phyloP scores from a whole-genome alignment of 1,140 invertebrate genomes.

The Mesaphorura yosii region DNA sequence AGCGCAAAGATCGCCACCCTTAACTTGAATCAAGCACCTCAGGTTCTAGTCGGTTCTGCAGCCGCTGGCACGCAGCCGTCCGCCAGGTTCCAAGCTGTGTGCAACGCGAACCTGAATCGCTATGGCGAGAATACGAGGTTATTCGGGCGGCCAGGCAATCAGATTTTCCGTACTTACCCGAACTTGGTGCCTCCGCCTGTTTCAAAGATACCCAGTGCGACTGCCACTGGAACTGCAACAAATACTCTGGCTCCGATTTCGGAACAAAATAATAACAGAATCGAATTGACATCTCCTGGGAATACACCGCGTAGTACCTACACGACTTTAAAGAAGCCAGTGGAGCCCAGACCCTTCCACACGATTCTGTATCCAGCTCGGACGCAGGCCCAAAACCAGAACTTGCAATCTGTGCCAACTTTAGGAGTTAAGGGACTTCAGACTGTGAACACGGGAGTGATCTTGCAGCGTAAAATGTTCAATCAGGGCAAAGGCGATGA shows the following conservation, averaged over 20 bases:
- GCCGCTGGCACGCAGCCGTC: too few relatives aligned
- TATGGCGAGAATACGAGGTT: too few relatives aligned
- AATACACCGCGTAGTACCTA: conserved; percentile 1
- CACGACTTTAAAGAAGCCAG: conserved; percentile 10
- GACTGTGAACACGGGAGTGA: conserved; percentile 37
- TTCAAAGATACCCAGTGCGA: too few relatives aligned
- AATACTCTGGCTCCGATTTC: not conserved
- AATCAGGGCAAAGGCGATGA: conserved; percentile 40
- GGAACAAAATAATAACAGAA: not conserved
- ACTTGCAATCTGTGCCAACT: not conserved
- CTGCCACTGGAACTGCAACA: not conserved
- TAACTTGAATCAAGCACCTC: conserved; percentile 1
- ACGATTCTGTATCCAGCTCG: conserved; percentile 17
- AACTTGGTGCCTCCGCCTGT: too few relatives aligned
- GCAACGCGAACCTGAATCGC: too few relatives aligned
- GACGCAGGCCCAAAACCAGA: not conserved
- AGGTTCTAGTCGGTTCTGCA: not conserved
- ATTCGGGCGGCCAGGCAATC: too few relatives aligned
- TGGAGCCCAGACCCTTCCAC: conserved; percentile 23
- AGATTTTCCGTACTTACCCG: too few relatives aligned
- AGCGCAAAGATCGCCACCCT: not conserved
- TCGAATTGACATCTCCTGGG: not conserved
- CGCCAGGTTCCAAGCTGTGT: too few relatives aligned
- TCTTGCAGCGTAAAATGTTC: conserved; percentile 41
- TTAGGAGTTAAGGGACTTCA: not conserved